Evolutionary conservation across 2,888 invertebrate species (phyloP), one percentile per base, ranked within the genome.

Genomic region (Chaitophorus viminalis): DNA sequence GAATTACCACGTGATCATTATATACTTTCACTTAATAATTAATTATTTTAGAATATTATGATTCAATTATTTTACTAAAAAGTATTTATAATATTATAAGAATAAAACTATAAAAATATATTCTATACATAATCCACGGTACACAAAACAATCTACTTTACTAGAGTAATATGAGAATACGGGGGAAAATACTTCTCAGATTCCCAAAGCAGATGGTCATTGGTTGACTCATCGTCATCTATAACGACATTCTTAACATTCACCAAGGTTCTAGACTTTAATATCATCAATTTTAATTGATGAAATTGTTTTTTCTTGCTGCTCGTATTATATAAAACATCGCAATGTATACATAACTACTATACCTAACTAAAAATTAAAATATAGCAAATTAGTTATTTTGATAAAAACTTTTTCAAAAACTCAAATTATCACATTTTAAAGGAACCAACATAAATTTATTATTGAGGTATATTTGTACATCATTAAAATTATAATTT

Each of bases 171-270:
- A 29, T 39, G 75, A 60, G 52, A 82, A 83, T 72, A 25, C 65
- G 39, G 36, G 39, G 36, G 75, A 60, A 39, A 65, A 25, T 65
- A 29, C 39, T 75, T 65, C 83, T 84, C 83, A 76, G 75, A 84
- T 75, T 84, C 83, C 65, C 75, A 39, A 31, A 84, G 31, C 83
- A 84, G 75, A 84, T 84, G 83, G 83, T 84, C 83, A 17, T 65
- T 60, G 75, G 75, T 76, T 75, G 83, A 84, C 83, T 84, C 83
- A 84, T 84, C 29, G 31, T 3, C 9, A 25, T 75, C 83, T 39
- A 46, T 46, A 75, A 76, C 83, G 75, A 84, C 83, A 84, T 84
- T 84, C 75, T 84, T 76, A 0, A 25, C 29, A 36, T 52, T 25
- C 75, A 25, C 25, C n/a, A 25, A n/a, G n/a, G n/a, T n/a, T n/a